These are phyloP conservation scores for Nomada hirtipes DNA, from an alignment of 2,888 invertebrate species.

Conservation along the genomic window DNA sequence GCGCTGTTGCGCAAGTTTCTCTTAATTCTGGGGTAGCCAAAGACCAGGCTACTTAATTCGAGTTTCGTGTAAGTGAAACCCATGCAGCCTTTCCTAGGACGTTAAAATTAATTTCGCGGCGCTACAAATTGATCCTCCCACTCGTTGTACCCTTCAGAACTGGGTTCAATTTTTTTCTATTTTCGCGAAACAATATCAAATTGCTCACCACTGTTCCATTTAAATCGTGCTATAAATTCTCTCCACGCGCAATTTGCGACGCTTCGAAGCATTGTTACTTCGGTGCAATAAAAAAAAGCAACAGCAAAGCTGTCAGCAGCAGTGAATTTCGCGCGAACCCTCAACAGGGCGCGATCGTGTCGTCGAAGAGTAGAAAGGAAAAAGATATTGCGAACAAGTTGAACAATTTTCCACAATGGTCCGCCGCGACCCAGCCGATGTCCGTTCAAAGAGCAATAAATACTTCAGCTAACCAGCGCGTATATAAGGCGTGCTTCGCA, in stretches of 20 bases:
- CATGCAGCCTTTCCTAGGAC: neutral
- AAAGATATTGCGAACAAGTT: conserved; percentile 47
- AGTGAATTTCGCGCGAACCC: neutral
- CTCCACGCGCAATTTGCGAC: too few species aligned
- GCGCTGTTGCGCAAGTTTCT: conserved; percentile 17
- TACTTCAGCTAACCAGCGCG: conserved; percentile 78
- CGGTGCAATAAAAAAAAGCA: too few species aligned
- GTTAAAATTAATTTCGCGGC: neutral
- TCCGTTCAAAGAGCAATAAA: conserved; percentile 80
- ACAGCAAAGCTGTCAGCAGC: too few species aligned
- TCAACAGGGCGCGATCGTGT: neutral
- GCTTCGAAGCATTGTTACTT: too few species aligned
- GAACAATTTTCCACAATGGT: conserved; percentile 72
- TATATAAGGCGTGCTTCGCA: conserved; percentile 78
- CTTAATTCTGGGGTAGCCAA: conserved; percentile 40
- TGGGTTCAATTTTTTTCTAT: too few species aligned
- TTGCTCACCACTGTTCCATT: too few species aligned
- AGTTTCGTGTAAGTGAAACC: neutral
- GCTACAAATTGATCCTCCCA: conserved; percentile 50
- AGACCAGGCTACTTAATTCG: neutral
- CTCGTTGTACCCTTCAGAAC: neutral
- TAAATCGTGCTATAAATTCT: too few species aligned
- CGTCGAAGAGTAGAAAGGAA: neutral
- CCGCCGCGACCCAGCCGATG: conserved; percentile 69
- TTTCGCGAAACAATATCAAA: too few species aligned